Conservation (phyloP, 1,140 invertebrate species). For the Danaus plexippus region DNA sequence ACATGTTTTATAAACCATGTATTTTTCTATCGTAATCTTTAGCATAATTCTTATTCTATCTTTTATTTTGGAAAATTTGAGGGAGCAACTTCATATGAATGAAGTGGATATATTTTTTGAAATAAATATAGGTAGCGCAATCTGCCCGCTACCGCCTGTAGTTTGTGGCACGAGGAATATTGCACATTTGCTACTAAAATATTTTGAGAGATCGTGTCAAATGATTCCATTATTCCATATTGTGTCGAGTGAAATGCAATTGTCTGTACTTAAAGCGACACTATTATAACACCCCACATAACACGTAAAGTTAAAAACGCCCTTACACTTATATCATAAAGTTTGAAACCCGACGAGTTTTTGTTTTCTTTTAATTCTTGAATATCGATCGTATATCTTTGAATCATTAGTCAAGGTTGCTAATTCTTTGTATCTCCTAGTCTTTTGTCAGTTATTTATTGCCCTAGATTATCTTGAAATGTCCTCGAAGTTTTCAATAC, state of each 20-base stretch:
- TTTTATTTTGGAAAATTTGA: too few species aligned
- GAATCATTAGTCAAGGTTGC: conserved; percentile 59
- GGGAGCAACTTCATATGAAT: too few species aligned
- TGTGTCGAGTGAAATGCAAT: conserved; percentile 33
- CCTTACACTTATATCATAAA: conserved; percentile 9
- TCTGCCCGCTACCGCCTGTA: conserved; percentile 18
- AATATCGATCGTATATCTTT: conserved; percentile 42
- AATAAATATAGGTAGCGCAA: background rate
- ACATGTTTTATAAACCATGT: too few species aligned
- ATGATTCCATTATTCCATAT: conserved; percentile 55
- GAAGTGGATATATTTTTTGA: too few species aligned
- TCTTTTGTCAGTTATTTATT: conserved; percentile 29
- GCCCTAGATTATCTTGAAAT: conserved; percentile 14
- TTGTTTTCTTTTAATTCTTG: conserved; percentile 10
- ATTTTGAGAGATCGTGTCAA: conserved; percentile 61
- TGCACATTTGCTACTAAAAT: conserved; percentile 44
- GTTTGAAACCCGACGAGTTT: conserved; percentile 7
- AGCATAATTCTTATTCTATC: too few species aligned
- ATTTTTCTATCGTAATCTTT: too few species aligned
- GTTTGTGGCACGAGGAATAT: conserved; percentile 23
- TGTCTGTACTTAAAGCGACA: conserved; percentile 29
- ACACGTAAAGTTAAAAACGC: background rate
- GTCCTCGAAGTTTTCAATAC: too few species aligned
- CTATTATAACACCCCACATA: conserved; percentile 16
- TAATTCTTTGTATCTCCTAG: conserved; percentile 27